phyloP scores from a whole-genome alignment of 1,140 invertebrate species.

The Saccostrea echinata region DNA sequence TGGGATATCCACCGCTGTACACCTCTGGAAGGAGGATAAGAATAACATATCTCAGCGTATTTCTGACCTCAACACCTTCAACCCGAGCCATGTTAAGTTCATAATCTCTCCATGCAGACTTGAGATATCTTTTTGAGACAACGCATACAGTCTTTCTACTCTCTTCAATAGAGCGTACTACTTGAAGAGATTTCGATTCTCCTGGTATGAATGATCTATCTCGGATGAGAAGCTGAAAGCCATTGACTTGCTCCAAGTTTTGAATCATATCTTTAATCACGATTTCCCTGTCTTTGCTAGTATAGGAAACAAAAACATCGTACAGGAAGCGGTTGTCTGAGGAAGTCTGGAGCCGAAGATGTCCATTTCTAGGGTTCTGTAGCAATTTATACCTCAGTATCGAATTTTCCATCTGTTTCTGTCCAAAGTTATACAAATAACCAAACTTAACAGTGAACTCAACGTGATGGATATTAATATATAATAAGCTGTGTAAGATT shows the following conservation, averaged over 20 bases:
- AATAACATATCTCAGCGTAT: not conserved
- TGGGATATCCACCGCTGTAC: constrained; percentile 9
- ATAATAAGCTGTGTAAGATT: not conserved
- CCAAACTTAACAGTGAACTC: not conserved
- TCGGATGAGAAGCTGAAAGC: constrained; percentile 8
- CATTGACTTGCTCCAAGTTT: not conserved
- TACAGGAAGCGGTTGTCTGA: not conserved
- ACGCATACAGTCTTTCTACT: constrained; percentile 2
- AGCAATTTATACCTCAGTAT: constrained; percentile 4
- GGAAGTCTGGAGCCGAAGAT: not conserved
- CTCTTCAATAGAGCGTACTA: constrained; percentile 12
- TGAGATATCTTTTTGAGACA: constrained; percentile 6
- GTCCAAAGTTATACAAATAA: not conserved
- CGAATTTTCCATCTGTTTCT: constrained; percentile 22
- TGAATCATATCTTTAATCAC: not conserved
- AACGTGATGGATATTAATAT: not conserved
- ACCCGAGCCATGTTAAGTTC: constrained; percentile 20
- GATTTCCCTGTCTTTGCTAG: constrained; percentile 21
- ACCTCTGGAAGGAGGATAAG: constrained; percentile 22
- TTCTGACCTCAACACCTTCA: not conserved
- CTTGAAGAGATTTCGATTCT: not conserved
- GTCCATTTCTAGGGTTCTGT: not conserved
- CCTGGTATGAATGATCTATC: constrained; percentile 21
- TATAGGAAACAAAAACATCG: constrained; percentile 4
- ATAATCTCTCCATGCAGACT: constrained; percentile 4